Base-by-base conservation (phyloP, 2,888 invertebrate genomes). In the Tetragnatha montana region DNA sequence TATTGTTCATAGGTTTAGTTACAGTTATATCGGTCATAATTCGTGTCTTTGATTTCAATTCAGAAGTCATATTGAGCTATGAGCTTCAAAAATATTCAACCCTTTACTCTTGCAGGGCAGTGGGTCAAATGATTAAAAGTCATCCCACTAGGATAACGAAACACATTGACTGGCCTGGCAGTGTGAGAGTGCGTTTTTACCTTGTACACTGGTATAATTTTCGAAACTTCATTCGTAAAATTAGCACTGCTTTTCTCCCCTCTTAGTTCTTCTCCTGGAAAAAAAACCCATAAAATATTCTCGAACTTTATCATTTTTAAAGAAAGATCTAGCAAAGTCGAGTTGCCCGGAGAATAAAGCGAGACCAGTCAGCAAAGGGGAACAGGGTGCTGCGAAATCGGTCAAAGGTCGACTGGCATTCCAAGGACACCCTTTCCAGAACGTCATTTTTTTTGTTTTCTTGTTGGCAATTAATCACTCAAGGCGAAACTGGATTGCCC, bases 391-490 rank as follows among this genome's bases (percentile, higher is more conserved):
- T 74, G n/a, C 50, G 78, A 81, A 76, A 81, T 75, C 70, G 88
- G 88, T 88, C 88, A 82, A 78, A 82, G 88, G 88, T 88, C 78
- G 78, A 60, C 50, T 51, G 14, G 60, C 78, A 82, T 88, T 88
- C 88, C 88, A 79, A 85, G 79, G 78, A 73, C 83, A 69, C 21
- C 21, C 71, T 69, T 70, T 8, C 10, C 75, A 8, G 75, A 83
- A 81, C 47, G 68, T 12, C 47, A 68, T 83, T 83, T 83, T 51
- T 75, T 71, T 60, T 73, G 74, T 68, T 75, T 60, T 70, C n/a
- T 68, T 86, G 51, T 81, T 49, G 50, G 70, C n/a, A 51, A 87
- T 87, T 75, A 87, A 76, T 87, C 81, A 75, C 81, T 49, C 14
- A 10, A 22, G 21, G 50, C 10, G 81, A 76, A 87, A 81, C 75